Evolutionary conservation across 2,888 invertebrate genomes (phyloP).

Genomic region (Dicycla oo): DNA sequence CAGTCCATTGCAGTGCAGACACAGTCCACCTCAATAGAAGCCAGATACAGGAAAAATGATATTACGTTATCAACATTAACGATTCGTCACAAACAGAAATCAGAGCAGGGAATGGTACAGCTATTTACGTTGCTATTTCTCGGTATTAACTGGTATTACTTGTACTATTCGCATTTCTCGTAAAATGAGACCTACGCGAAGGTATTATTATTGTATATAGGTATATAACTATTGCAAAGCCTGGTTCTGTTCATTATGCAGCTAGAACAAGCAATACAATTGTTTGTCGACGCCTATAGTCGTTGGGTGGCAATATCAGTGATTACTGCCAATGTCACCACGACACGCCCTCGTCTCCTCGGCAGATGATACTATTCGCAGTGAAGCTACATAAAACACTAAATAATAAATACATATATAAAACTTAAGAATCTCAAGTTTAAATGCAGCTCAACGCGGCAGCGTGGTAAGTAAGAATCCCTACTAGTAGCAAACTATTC

Average conservation of each 20-base stretch:
- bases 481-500: background rate
- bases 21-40: conserved; percentile 33
- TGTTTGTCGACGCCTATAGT: background rate
- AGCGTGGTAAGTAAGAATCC: background rate
- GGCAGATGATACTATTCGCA: background rate
- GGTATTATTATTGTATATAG: conserved; percentile 23
- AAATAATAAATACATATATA: too few species aligned
- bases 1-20: conserved; percentile 27
- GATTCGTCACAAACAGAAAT: conserved; percentile 51
- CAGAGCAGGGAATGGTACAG: conserved; percentile 40
- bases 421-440: background rate
- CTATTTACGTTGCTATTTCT: conserved; percentile 52
- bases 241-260: background rate
- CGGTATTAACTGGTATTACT: conserved; percentile 31
- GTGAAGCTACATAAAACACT: background rate
- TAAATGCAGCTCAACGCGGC: background rate
- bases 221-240: conserved; percentile 1
- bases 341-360: background rate
- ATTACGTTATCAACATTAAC: conserved; percentile 55
- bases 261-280: conserved; percentile 9
- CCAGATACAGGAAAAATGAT: conserved; percentile 59
- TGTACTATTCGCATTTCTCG: conserved; percentile 31
- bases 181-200: conserved; percentile 32
- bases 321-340: background rate
- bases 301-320: background rate